These are phyloP conservation scores for Entosphenus tridentatus DNA, from an alignment of 2,113 vertebrate species.

Conservation along the genomic window DNA sequence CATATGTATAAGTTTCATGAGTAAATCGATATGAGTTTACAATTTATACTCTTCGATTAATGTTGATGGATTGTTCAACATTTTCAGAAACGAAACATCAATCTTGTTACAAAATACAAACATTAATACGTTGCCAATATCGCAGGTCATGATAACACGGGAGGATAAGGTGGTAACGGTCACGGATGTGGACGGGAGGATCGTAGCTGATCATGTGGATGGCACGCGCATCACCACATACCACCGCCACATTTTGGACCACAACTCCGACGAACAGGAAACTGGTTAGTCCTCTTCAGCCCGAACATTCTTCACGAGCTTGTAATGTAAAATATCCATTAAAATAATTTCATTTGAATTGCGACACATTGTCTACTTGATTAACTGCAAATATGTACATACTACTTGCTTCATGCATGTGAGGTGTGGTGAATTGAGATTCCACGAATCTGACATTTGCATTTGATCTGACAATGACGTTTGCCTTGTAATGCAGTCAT, in stretches of 20 bases:
- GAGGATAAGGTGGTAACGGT: slow-evolving; percentile 51
- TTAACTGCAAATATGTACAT: background rate
- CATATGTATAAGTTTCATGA: too few relatives aligned
- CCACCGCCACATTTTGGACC: slow-evolving; percentile 19
- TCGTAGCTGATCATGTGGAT: slow-evolving; percentile 55
- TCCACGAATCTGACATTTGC: too few relatives aligned
- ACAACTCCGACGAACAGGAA: too few relatives aligned
- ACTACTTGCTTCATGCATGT: background rate
- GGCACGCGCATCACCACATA: slow-evolving; percentile 61
- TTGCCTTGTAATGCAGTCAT: too few relatives aligned
- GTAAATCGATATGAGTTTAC: too few relatives aligned
- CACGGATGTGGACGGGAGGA: slow-evolving; percentile 26
- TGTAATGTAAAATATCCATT: slow-evolving; percentile 15
- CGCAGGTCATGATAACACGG: slow-evolving; percentile 46
- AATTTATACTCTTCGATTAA: background rate
- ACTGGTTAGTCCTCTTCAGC: slow-evolving; percentile 10
- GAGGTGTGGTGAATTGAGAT: too few relatives aligned
- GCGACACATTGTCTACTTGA: background rate
- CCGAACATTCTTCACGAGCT: slow-evolving; percentile 11
- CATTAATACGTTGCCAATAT: slow-evolving; percentile 1
- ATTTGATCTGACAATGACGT: too few relatives aligned
- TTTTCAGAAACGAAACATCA: background rate
- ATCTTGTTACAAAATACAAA: background rate
- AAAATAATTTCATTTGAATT: background rate
- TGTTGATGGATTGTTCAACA: background rate